Conservation (phyloP, 2,888 invertebrate genomes). For the Epirrhoe alternata region DNA sequence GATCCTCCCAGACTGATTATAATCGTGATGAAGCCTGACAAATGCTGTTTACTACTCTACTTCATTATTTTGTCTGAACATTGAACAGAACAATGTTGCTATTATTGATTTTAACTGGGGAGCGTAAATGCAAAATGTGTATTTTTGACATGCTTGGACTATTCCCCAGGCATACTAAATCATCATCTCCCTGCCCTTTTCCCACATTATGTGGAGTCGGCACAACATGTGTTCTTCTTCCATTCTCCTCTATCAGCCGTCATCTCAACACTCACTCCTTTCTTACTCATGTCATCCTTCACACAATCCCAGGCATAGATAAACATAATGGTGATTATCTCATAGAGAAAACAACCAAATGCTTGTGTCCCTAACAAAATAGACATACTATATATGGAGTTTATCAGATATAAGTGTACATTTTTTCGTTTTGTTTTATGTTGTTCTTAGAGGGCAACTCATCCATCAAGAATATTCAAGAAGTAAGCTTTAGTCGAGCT, state of each 20-base stretch:
- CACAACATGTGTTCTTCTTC: too few species aligned
- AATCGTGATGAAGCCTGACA: constrained; percentile 1
- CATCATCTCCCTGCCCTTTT: too few species aligned
- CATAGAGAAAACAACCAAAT: too few species aligned
- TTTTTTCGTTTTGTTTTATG: not conserved
- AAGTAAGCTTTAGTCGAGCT: not conserved
- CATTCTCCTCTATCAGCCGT: too few species aligned
- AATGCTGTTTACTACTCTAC: not conserved
- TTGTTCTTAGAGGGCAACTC: not conserved
- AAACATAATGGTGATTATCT: too few species aligned
- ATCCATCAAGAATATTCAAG: not conserved
- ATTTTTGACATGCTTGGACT: too few species aligned
- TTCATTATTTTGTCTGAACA: not conserved
- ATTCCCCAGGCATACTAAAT: not conserved
- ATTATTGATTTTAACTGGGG: not conserved
- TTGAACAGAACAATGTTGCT: not conserved
- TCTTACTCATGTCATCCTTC: too few species aligned
- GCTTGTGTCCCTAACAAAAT: too few species aligned
- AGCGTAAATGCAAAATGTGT: too few species aligned
- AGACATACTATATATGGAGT: not conserved
- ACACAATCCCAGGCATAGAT: too few species aligned
- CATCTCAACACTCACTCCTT: too few species aligned
- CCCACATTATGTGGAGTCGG: too few species aligned
- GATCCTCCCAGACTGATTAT: constrained; percentile 6
- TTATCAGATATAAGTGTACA: not conserved